Evolutionary conservation across 2,797 vertebrate species (phyloP).

Genomic region (Pseudomugil tenellus): DNA sequence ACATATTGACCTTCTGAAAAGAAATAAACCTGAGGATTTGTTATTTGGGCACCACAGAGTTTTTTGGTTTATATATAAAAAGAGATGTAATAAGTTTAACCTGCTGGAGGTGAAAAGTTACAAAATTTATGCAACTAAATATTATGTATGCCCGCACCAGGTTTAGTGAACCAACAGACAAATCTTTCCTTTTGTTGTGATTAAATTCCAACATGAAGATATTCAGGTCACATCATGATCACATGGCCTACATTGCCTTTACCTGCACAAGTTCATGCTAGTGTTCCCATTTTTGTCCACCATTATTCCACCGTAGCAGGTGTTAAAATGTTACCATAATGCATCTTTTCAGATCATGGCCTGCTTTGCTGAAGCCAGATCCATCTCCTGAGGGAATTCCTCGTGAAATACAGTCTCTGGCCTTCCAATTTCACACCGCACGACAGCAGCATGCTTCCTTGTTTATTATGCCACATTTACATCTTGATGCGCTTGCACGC

Average conservation of each 20-base stretch:
- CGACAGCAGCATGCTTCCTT: slow-evolving; percentile 16
- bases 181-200: not conserved
- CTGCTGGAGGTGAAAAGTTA: no score
- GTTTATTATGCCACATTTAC: slow-evolving; percentile 18
- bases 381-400: slow-evolving; percentile 24
- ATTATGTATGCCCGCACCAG: no score
- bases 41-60: no score
- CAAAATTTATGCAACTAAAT: no score
- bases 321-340: slow-evolving; percentile 38
- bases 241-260: slow-evolving; percentile 17
- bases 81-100: no score
- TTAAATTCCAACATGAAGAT: not conserved
- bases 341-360: slow-evolving; percentile 45
- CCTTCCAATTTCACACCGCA: slow-evolving; percentile 32
- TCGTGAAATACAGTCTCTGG: slow-evolving; percentile 48
- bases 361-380: slow-evolving; percentile 47
- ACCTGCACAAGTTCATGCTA: not conserved
- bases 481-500: not conserved
- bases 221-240: not conserved
- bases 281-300: slow-evolving; percentile 27
- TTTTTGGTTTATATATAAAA: no score
- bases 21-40: no score
- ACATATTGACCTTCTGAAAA: no score
- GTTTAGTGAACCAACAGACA: not conserved
- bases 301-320: slow-evolving; percentile 7